A percentile compares a stretch with the other conserved stretches of the same genome.
Conservation (phyloP, 2,113 vertebrate genomes). For the Ciconia maguari region DNA sequence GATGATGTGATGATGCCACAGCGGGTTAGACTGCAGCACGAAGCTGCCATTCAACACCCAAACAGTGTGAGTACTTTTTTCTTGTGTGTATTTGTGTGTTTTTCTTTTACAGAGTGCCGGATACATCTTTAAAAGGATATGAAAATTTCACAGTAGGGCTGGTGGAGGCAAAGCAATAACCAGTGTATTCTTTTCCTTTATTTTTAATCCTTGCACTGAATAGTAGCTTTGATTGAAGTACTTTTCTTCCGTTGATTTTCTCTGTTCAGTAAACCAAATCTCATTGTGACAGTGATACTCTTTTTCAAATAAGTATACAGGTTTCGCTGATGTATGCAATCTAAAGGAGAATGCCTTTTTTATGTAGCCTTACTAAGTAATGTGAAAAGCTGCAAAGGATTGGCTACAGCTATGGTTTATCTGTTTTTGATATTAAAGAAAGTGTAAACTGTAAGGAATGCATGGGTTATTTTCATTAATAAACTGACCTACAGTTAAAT, state of each 20-base stretch:
- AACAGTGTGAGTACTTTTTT: constrained; percentile 80
- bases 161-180: not conserved
- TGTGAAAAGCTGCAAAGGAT: not conserved
- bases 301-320: not conserved
- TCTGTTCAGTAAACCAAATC: not conserved
- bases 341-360: not conserved
- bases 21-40: constrained; percentile 85
- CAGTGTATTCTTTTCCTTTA: not conserved
- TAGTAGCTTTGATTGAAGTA: constrained; percentile 4
- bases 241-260: not conserved
- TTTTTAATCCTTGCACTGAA: constrained; percentile 3
- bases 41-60: constrained; percentile 77
- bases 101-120: constrained; percentile 9
- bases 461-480: not conserved
- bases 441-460: not conserved
- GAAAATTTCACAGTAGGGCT: constrained; percentile 37
- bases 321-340: not conserved
- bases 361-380: not conserved
- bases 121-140: constrained; percentile 48
- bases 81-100: not conserved
- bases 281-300: not conserved
- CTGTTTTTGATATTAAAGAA: not conserved
- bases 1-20: constrained; percentile 94
- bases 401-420: not conserved
- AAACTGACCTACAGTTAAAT: not conserved